These are phyloP conservation scores for Drosophila multiciliata DNA, from an alignment of 2,888 invertebrate genomes.

Conservation along the genomic window DNA sequence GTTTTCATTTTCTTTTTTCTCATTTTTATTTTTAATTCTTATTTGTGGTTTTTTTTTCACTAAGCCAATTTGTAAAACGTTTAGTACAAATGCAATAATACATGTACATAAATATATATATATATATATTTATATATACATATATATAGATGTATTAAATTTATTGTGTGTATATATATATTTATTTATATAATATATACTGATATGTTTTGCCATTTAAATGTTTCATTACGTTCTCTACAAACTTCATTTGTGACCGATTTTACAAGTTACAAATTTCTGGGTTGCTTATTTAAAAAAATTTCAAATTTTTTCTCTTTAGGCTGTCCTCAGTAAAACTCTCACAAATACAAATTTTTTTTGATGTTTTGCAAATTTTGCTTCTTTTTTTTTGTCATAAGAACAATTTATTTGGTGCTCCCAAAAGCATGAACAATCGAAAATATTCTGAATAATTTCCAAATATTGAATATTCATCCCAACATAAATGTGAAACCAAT, in stretches of 20 bases:
- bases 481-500: conserved; percentile 67
- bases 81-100: conserved; percentile 81
- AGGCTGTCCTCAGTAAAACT: conserved; percentile 45
- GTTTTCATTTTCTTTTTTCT: conserved; percentile 39
- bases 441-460: conserved; percentile 20
- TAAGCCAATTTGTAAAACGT: conserved; percentile 80
- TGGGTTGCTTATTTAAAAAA: conserved; percentile 43
- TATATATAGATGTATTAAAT: conserved; percentile 63
- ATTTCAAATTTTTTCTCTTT: conserved; percentile 45
- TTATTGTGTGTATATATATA: conserved; percentile 52
- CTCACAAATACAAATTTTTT: conserved; percentile 58
- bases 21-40: conserved; percentile 34
- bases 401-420: conserved; percentile 53
- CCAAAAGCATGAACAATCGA: conserved; percentile 42
- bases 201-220: conserved; percentile 80
- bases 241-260: conserved; percentile 36
- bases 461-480: conserved; percentile 35
- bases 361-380: conserved; percentile 41
- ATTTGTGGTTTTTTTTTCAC: conserved; percentile 42
- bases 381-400: conserved; percentile 58
- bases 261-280: conserved; percentile 29
- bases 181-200: conserved; percentile 63
- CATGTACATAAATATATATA: conserved; percentile 63
- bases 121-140: conserved; percentile 41
- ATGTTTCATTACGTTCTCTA: conserved; percentile 55